These are phyloP conservation scores for Cariama cristata DNA, from an alignment of 2,113 vertebrate genomes.

Conservation along the genomic window DNA sequence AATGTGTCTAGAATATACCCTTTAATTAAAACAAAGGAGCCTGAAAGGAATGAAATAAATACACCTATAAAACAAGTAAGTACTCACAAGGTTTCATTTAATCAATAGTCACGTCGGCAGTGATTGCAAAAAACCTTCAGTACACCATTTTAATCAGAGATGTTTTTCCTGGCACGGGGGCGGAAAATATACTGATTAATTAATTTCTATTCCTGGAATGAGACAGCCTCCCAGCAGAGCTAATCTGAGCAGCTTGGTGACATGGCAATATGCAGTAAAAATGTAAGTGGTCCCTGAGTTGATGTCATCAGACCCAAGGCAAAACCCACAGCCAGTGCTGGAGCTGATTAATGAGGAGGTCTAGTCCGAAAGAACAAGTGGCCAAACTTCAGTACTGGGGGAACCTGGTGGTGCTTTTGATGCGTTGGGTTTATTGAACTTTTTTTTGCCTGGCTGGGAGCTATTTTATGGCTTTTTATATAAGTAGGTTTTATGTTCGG, in stretches of 20 bases:
- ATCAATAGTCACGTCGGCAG: slow-evolving; percentile 61
- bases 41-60: slow-evolving; percentile 31
- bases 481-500: neutral
- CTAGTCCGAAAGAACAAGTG: neutral
- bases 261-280: neutral
- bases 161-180: slow-evolving; percentile 63
- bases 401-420: neutral
- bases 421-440: neutral
- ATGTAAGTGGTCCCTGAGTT: slow-evolving; percentile 6
- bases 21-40: slow-evolving; percentile 47
- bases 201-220: slow-evolving; percentile 78
- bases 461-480: neutral
- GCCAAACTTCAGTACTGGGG: neutral
- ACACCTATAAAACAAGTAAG: slow-evolving; percentile 39
- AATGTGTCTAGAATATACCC: neutral
- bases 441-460: neutral
- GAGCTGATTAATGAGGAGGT: neutral
- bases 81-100: slow-evolving; percentile 56
- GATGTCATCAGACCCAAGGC: neutral
- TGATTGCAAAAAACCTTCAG: slow-evolving; percentile 57
- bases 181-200: slow-evolving; percentile 73
- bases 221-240: slow-evolving; percentile 63
- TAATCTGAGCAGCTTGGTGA: slow-evolving; percentile 56
- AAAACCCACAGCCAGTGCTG: neutral
- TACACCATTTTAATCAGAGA: slow-evolving; percentile 74